Conservation (phyloP, 2,888 invertebrate genomes). For the Rhodophaea formosa region DNA sequence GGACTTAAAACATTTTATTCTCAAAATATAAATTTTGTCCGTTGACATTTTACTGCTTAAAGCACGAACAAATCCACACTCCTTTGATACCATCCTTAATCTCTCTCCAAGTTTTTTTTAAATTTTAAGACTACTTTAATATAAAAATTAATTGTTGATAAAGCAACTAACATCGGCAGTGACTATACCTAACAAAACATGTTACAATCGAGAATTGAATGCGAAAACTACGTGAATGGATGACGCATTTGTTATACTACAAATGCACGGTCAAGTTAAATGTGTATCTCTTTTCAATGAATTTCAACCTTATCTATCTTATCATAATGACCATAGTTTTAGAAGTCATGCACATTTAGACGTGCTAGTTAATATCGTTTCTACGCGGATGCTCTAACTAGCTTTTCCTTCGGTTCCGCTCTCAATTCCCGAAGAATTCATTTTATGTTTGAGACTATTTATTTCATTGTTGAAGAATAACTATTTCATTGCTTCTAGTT, state of each 20-base stretch:
- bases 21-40: too few species aligned
- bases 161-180: not conserved
- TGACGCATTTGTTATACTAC: slow-evolving; percentile 30
- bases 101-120: too few species aligned
- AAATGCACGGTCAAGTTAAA: slow-evolving; percentile 22
- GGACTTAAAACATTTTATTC: too few species aligned
- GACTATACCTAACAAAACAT: not conserved
- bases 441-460: not conserved
- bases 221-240: slow-evolving; percentile 38
- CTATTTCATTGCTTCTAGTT: too few species aligned
- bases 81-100: too few species aligned
- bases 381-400: slow-evolving; percentile 35
- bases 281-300: slow-evolving; percentile 12
- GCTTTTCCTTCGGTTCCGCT: slow-evolving; percentile 15
- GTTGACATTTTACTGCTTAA: too few species aligned
- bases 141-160: too few species aligned
- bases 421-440: slow-evolving; percentile 5
- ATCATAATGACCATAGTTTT: not conserved
- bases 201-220: slow-evolving; percentile 9
- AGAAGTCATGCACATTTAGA: not conserved
- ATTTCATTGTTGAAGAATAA: not conserved
- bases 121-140: too few species aligned
- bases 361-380: slow-evolving; percentile 27
- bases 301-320: not conserved
- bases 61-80: too few species aligned